Evolutionary conservation across 2,797 vertebrate species (phyloP).

Genomic region (Labroides dimidiatus): DNA sequence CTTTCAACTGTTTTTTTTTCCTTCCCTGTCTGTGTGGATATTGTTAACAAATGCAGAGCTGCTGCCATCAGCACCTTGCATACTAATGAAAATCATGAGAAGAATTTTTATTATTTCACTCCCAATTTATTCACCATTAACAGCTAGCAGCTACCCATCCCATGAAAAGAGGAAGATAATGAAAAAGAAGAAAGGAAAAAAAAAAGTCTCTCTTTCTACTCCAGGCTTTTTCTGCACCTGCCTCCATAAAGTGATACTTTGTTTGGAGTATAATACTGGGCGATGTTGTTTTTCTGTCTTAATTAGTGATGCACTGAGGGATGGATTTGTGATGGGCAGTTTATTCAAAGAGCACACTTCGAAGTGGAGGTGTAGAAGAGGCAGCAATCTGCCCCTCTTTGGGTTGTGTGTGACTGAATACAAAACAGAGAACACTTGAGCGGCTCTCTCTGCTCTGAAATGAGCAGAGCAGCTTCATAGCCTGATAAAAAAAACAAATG

Average conservation of each 20-base stretch:
- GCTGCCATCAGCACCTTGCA: slow-evolving; percentile 72
- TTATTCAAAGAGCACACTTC: slow-evolving; percentile 37
- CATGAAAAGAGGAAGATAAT: slow-evolving; percentile 32
- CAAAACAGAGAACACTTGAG: slow-evolving; percentile 27
- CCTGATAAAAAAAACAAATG: neutral
- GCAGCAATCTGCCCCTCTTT: slow-evolving; percentile 1
- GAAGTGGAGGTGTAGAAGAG: slow-evolving; percentile 10
- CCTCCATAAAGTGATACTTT: slow-evolving; percentile 41
- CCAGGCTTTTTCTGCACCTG: slow-evolving; percentile 26
- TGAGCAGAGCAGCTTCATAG: neutral
- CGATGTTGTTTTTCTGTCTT: slow-evolving; percentile 36
- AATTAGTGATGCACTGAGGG: slow-evolving; percentile 41
- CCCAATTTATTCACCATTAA: slow-evolving; percentile 66
- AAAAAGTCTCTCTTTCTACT: slow-evolving; percentile 21
- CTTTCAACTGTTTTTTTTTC: slow-evolving; percentile 28
- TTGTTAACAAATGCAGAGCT: slow-evolving; percentile 67
- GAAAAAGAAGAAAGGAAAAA: slow-evolving; percentile 21
- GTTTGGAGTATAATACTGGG: slow-evolving; percentile 25
- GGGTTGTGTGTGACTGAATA: slow-evolving; percentile 28
- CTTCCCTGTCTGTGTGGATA: slow-evolving; percentile 37
- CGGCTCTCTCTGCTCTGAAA: neutral
- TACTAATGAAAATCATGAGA: slow-evolving; percentile 65
- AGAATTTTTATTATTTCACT: slow-evolving; percentile 55
- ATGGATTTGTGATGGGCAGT: slow-evolving; percentile 31
- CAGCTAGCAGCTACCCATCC: slow-evolving; percentile 45